phyloP scores from a whole-genome alignment of 2,888 invertebrate genomes.

The Cryptocheilus praepositus region DNA sequence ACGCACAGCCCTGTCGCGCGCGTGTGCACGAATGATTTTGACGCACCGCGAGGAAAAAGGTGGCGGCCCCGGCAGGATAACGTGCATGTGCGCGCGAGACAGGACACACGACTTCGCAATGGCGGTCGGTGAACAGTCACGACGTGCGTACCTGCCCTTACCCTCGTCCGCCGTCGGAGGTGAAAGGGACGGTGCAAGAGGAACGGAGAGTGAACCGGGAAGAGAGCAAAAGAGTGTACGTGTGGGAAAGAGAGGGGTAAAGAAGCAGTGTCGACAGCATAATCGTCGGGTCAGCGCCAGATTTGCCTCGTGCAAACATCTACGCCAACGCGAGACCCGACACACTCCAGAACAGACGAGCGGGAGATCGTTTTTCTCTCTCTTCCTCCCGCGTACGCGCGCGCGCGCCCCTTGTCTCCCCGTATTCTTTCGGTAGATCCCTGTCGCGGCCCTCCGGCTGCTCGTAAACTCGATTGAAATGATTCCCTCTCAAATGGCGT shows the following conservation, averaged over 20 bases:
- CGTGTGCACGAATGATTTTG: slow-evolving; percentile 58
- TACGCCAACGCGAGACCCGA: slow-evolving; percentile 47
- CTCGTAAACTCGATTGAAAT: slow-evolving; percentile 8
- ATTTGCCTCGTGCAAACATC: slow-evolving; percentile 42
- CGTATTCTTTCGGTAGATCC: neutral
- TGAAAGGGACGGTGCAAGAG: no score
- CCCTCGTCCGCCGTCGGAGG: neutral
- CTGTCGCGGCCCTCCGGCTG: slow-evolving; percentile 28
- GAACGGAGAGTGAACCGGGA: slow-evolving; percentile 23
- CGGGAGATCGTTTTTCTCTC: no score
- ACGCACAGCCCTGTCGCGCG: slow-evolving; percentile 34
- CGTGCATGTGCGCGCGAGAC: slow-evolving; percentile 4
- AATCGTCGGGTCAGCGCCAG: slow-evolving; percentile 63
- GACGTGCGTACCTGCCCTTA: slow-evolving; percentile 1
- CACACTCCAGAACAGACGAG: slow-evolving; percentile 16
- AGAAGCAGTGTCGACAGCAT: slow-evolving; percentile 69
- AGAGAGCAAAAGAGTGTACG: slow-evolving; percentile 7
- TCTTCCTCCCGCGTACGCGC: no score
- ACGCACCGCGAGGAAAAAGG: slow-evolving; percentile 47
- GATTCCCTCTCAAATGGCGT: slow-evolving; percentile 12
- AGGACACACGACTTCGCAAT: slow-evolving; percentile 20
- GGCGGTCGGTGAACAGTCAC: slow-evolving; percentile 21
- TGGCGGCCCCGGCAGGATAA: slow-evolving; percentile 35
- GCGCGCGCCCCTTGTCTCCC: no score
- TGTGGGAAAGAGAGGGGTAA: slow-evolving; percentile 26